Base-by-base conservation (phyloP, 1,140 invertebrate genomes). In the Atopsyche davidsoni region DNA sequence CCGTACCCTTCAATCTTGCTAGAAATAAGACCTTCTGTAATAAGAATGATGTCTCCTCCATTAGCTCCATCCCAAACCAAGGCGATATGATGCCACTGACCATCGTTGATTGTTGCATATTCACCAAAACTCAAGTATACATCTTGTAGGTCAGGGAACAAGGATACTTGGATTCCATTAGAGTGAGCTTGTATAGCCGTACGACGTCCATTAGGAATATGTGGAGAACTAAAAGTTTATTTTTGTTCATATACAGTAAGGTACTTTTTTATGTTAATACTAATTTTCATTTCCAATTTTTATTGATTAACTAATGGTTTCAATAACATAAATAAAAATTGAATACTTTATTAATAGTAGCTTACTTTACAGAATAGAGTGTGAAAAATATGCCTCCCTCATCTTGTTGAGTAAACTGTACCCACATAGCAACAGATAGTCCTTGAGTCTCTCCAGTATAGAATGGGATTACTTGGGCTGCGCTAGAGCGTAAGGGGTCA, bases 61-160 rank as follows among this genome's bases (percentile, higher is more conserved):
- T 82, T 83, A 25, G 79, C 77, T n/a, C 88, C 88, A 57, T 91
- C 85, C 93, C 93, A 97, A 11, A 94, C 87, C 17, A 97, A 75
- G 13, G 92, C 91, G 13, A 97, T 80, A 64, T 97, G 92, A 76
- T 97, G 94, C 94, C 93, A 97, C 64, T 94, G 89, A 7, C 92
- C 92, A 62, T 96, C 93, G 60, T 95, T 96, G 16, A 97, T 85
- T 0, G 90, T 92, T 2, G 94, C 90, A 58, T 88, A 94, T 64
- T 93, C 89, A 42, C 85, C 80, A 69, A 92, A 96, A 60, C 87
- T 88, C 14, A 92, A 70, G 70, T 90, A 93, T n/a, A 92, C 86
- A 63, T 92, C 89, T 68, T 91, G 87, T 1, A 88, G 66, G 59
- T 92, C 88, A 21, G 83, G 80, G 75, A 96, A 93, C 2, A 97